phyloP scores from a whole-genome alignment of 2,888 invertebrate species.

The Phengaris arion region DNA sequence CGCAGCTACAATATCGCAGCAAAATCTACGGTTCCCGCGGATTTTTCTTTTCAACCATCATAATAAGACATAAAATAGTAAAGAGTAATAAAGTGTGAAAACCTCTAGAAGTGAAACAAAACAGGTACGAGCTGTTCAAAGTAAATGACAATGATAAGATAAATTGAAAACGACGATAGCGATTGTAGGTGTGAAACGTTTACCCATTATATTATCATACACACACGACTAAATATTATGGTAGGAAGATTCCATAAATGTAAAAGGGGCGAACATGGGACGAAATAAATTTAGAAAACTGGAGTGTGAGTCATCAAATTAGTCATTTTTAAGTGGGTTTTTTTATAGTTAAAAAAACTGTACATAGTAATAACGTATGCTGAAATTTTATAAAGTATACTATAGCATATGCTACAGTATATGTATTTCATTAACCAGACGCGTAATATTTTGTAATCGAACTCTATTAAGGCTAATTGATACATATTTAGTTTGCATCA shows the following conservation, averaged over 20 bases:
- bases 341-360: background rate
- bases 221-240: background rate
- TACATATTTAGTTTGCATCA: slow-evolving; percentile 40
- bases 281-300: slow-evolving; percentile 18
- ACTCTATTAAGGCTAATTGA: slow-evolving; percentile 49
- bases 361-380: background rate
- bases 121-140: slow-evolving; percentile 32
- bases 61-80: background rate
- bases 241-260: slow-evolving; percentile 16
- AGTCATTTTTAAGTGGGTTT: background rate
- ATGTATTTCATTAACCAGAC: slow-evolving; percentile 2
- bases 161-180: slow-evolving; percentile 39
- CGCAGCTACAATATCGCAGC: too few species aligned
- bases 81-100: slow-evolving; percentile 3
- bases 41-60: too few species aligned
- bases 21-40: too few species aligned
- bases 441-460: slow-evolving; percentile 34
- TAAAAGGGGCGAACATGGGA: background rate
- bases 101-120: slow-evolving; percentile 20
- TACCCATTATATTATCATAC: background rate
- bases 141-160: slow-evolving; percentile 43
- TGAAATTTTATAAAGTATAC: background rate
- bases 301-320: background rate
- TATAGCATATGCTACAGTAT: background rate
- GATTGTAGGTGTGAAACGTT: slow-evolving; percentile 34